Evolutionary conservation across 2,113 vertebrate species (phyloP).

Genomic region (Calypte anna): DNA sequence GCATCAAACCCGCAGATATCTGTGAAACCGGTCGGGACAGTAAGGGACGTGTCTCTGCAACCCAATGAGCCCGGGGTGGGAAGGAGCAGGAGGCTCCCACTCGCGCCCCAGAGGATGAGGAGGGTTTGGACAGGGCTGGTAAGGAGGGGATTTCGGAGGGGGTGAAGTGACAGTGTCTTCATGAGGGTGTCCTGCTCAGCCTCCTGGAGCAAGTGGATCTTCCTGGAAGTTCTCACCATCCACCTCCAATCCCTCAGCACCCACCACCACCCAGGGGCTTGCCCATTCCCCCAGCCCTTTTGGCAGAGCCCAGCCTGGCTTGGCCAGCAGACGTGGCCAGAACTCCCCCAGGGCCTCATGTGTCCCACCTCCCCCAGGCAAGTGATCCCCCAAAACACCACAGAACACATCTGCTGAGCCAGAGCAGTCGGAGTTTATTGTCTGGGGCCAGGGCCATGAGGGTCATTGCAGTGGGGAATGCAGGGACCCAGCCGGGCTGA

Average conservation of each 20-base stretch:
- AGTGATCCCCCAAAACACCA: too few relatives aligned
- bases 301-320: too few relatives aligned
- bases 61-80: accelerated
- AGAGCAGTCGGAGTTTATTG: too few relatives aligned
- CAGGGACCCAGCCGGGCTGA: too few relatives aligned
- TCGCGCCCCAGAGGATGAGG: background rate
- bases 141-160: background rate
- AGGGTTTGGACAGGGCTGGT: background rate
- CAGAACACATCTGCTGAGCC: too few relatives aligned
- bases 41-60: background rate
- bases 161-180: background rate
- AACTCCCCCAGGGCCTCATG: too few relatives aligned
- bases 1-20: background rate
- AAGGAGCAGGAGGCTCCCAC: background rate
- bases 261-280: background rate
- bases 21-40: accelerated
- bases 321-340: too few relatives aligned
- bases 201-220: background rate
- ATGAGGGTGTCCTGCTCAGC: accelerated
- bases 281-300: background rate
- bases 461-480: too few relatives aligned
- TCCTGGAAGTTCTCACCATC: background rate
- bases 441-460: too few relatives aligned
- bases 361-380: too few relatives aligned
- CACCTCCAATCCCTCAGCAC: too few relatives aligned